A percentile compares a stretch with the other conserved stretches of the same genome.
Conservation (phyloP, 53 echinoderm and acorn worm genomes). For the Arbacia lixula region DNA sequence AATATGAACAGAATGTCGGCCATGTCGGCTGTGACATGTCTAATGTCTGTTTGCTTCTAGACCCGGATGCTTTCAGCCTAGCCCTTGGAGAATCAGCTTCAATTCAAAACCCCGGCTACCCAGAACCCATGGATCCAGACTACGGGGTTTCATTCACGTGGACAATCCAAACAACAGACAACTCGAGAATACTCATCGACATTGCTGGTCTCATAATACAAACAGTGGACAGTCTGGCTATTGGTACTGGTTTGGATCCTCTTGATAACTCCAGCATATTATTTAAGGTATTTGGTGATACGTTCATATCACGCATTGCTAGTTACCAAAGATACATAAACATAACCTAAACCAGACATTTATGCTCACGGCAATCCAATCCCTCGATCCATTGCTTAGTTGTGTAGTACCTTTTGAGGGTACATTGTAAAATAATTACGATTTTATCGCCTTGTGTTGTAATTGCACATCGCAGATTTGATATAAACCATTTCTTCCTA, state of each 20-base stretch:
- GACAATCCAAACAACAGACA: neutral
- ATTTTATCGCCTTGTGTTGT: too few species aligned
- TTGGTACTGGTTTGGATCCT: slow-evolving; percentile 25
- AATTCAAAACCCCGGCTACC: slow-evolving; percentile 22
- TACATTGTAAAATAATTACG: too few species aligned
- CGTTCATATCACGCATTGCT: neutral
- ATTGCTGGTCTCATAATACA: neutral
- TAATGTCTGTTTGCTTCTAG: too few species aligned
- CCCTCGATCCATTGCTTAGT: too few species aligned
- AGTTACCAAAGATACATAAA: neutral
- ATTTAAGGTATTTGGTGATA: slow-evolving; percentile 36
- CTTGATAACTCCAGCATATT: neutral
- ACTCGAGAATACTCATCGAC: neutral
- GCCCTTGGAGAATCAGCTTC: neutral
- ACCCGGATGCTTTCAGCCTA: too few species aligned
- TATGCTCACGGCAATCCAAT: too few species aligned
- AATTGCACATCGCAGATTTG: too few species aligned
- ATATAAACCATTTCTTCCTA: too few species aligned
- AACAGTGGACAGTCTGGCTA: neutral
- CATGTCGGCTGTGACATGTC: too few species aligned
- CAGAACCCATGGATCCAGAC: neutral
- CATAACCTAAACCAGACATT: too few species aligned
- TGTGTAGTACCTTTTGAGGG: too few species aligned
- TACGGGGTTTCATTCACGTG: neutral
- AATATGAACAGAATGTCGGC: too few species aligned